These are phyloP conservation scores for Hybognathus amarus DNA, from an alignment of 2,797 vertebrate genomes.

Conservation along the genomic window DNA sequence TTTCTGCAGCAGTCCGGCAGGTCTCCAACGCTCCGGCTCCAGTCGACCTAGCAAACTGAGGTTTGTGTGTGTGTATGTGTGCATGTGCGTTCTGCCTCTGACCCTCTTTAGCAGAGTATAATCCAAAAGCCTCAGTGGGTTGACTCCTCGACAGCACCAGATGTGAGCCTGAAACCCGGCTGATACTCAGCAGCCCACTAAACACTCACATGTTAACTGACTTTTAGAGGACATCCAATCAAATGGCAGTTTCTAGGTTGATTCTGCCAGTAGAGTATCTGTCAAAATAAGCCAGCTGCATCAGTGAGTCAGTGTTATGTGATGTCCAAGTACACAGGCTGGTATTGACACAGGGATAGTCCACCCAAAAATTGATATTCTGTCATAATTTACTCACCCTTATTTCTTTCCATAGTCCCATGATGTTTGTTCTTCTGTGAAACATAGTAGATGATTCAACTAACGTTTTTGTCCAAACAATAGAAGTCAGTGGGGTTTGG, in stretches of 20 bases:
- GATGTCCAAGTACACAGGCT: conserved; percentile 20
- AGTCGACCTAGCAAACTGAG: not conserved
- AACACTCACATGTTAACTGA: conserved; percentile 35
- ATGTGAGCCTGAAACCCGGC: conserved; percentile 55
- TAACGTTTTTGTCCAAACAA: not conserved
- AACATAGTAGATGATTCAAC: not conserved
- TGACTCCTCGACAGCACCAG: conserved; percentile 52
- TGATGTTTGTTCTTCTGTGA: not conserved
- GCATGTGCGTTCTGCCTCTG: not conserved
- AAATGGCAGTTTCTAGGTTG: conserved; percentile 17
- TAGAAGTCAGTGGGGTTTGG: not conserved
- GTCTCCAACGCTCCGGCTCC: not conserved
- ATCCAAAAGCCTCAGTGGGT: conserved; percentile 50
- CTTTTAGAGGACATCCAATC: conserved; percentile 45
- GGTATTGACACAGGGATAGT: conserved; percentile 10
- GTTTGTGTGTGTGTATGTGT: conserved; percentile 17
- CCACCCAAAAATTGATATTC: not conserved
- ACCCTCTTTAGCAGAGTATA: conserved; percentile 47
- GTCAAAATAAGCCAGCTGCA: conserved; percentile 29
- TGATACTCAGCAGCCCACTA: conserved; percentile 46
- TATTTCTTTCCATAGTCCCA: not conserved
- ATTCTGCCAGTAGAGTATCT: conserved; percentile 24
- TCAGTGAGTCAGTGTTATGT: conserved; percentile 15
- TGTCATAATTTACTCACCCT: not conserved
- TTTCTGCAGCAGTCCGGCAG: not conserved